Evolutionary conservation across 1,140 invertebrate species (phyloP), one percentile per base, ranked within the genome.

Genomic region (Drosophila asahinai): DNA sequence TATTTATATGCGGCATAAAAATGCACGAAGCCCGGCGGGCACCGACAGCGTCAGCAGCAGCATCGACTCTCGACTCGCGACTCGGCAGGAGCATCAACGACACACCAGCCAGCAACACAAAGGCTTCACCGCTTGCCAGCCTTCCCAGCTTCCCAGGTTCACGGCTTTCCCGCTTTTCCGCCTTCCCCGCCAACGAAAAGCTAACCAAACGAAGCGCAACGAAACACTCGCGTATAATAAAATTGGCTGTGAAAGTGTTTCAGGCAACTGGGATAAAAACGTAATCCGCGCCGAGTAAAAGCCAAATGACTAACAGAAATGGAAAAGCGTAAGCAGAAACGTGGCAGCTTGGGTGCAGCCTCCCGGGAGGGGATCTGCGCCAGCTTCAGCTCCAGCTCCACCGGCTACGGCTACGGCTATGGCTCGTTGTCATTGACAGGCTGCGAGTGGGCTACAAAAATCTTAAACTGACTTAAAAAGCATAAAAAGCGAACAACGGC

Each of bases 1-100:
- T 90, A 90, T 90, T 90, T 90, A 90, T 90, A 90, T 86, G 86
- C 81, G 79, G 86, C 86, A 90, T 90, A 90, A 90, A 90, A 90
- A 90, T 90, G 86, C 86, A 90, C 81, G 77, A 71, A 81, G 48
- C 74, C 66, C 47, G 52, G 52, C 64, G 47, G 45, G 52, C 64
- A 72, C 42, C 48, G 59, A 43, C 55, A 51, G 64, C 45, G 59
- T 30, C 64, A 76, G 59, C 68, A 51, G 48, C 43, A 81, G 45
- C 45, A 48, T 33, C 47, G 42, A 36, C 33, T 36, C 33, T 36
- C 33, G 33, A 36, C 33, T 40, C 59, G 52, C 59, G 52, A 30
- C 57, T 47, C 52, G 30, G 15, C 30, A 30, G 17, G 19, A 48
- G 61, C 57, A 61, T 36, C 43, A 51, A 51, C 60, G 45, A 22